Evolutionary conservation across 2,888 invertebrate genomes (phyloP), one percentile per base, ranked within the genome.

Genomic region (Macrophya alboannulata): DNA sequence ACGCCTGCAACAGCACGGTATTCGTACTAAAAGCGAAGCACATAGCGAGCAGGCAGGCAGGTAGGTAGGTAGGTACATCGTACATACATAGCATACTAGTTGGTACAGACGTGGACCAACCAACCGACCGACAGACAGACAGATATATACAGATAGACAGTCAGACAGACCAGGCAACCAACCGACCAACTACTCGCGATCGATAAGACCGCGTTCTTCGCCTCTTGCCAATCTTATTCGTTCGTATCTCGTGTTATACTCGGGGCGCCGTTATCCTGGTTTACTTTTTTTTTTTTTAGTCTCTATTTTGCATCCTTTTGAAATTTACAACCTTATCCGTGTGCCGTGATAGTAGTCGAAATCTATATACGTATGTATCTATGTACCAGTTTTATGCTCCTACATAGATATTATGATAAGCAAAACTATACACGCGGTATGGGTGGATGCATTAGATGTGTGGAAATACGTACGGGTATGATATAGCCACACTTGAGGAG

Each of bases 141-240:
- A 43, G 21, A 77, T 59, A 37, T 31, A 17, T 40, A 68, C 3
- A 71, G 37, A 74, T 15, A 77, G 79, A 40, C 79, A 76, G 21
- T 17, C 77, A 77, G 68, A 51, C 48, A 43, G 48, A 68, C 72
- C 81, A 45, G 55, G 48, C 81, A 55, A 48, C 65, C 51, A 40
- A 51, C 81, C 85, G 72, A 48, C 82, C 81, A 72, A 48, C 84
- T 74, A 25, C 76, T 65, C 79, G 76, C 85, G 85, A 85, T 85
- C 85, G 85, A 85, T 85, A 85, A 85, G 81, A 45, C 85, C 82
- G 82, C 85, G 81, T 81, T 81, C 85, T 71, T 40, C 71, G 82
- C 72, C 81, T 71, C 82, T 81, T 72, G 59, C 79, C 85, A 79
- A 85, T 85, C 81, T 85, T 65, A 55, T 71, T 77, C 68, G 71